A percentile compares a stretch with the other conserved stretches of the same genome.
Conservation (phyloP, 2,888 invertebrate species). For the Carabus problematicus region DNA sequence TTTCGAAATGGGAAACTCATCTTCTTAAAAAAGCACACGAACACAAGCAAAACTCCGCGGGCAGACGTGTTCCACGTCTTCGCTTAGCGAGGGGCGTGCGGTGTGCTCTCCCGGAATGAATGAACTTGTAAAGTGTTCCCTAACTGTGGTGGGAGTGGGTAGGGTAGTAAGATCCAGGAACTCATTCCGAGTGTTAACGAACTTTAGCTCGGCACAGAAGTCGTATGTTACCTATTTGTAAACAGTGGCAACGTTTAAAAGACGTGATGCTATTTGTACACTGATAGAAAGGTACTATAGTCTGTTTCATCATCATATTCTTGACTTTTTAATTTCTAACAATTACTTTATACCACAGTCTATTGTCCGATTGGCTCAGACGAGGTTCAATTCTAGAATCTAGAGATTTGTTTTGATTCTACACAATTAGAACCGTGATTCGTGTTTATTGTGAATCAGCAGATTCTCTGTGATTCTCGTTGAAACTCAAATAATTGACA, state of each 20-base stretch:
- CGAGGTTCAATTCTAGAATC: too few relatives aligned
- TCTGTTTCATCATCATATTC: too few relatives aligned
- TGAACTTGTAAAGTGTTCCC: conserved; percentile 33
- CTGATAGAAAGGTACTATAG: too few relatives aligned
- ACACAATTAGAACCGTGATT: too few relatives aligned
- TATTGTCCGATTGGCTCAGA: too few relatives aligned
- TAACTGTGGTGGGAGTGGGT: conserved; percentile 18
- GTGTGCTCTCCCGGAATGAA: conserved; percentile 28
- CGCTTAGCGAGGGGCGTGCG: not conserved
- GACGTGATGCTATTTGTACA: too few relatives aligned
- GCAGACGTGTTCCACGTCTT: conserved; percentile 3
- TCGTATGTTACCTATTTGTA: not conserved
- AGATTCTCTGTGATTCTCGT: too few relatives aligned
- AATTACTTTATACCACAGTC: too few relatives aligned
- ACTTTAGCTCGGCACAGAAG: conserved; percentile 7
- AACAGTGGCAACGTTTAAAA: not conserved
- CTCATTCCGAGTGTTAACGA: conserved; percentile 37
- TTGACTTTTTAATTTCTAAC: too few relatives aligned
- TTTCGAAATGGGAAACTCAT: conserved; percentile 59
- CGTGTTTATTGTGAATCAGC: too few relatives aligned
- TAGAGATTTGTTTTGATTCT: too few relatives aligned
- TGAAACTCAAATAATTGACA: too few relatives aligned
- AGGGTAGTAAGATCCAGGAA: conserved; percentile 23
- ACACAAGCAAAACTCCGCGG: conserved; percentile 11
- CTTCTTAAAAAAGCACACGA: conserved; percentile 55